A percentile compares a stretch with the other conserved stretches of the same genome.
phyloP scores from a whole-genome alignment of 2,888 invertebrate species.

The Campaea margaritaria region DNA sequence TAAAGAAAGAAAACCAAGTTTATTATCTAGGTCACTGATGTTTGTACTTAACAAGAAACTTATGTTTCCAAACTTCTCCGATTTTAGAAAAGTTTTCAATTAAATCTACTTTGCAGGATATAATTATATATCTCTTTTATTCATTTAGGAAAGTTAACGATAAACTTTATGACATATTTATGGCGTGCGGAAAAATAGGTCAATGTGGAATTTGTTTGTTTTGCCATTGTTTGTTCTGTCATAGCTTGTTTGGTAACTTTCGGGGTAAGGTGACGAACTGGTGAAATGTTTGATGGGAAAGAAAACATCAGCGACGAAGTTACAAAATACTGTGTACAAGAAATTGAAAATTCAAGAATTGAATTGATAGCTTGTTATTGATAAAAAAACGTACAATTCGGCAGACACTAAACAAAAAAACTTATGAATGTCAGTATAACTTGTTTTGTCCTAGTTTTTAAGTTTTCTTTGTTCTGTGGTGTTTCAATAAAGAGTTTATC shows the following conservation, averaged over 20 bases:
- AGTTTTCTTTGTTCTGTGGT: too few species aligned
- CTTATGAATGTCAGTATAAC: too few species aligned
- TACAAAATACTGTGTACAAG: neutral
- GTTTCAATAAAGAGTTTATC: too few species aligned
- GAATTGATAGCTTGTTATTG: too few species aligned
- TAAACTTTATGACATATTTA: constrained; percentile 27
- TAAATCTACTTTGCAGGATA: neutral
- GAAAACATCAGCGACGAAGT: constrained; percentile 5
- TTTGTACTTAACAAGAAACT: too few species aligned
- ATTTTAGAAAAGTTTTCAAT: neutral
- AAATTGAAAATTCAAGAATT: neutral
- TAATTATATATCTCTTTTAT: constrained; percentile 17
- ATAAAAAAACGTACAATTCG: too few species aligned
- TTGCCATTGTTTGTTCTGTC: constrained; percentile 26
- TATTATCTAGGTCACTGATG: too few species aligned
- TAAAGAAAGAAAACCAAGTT: too few species aligned
- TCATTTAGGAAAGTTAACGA: constrained; percentile 21
- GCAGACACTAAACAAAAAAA: too few species aligned
- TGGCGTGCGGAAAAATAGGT: constrained; percentile 30
- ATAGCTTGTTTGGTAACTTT: constrained; percentile 23
- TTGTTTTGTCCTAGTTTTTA: too few species aligned
- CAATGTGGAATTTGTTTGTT: constrained; percentile 28
- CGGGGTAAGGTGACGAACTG: constrained; percentile 16
- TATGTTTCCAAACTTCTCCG: too few species aligned
- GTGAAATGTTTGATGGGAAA: constrained; percentile 11